These are phyloP conservation scores for Leucopsar rothschildi DNA, from an alignment of 2,113 vertebrate genomes.

Conservation along the genomic window DNA sequence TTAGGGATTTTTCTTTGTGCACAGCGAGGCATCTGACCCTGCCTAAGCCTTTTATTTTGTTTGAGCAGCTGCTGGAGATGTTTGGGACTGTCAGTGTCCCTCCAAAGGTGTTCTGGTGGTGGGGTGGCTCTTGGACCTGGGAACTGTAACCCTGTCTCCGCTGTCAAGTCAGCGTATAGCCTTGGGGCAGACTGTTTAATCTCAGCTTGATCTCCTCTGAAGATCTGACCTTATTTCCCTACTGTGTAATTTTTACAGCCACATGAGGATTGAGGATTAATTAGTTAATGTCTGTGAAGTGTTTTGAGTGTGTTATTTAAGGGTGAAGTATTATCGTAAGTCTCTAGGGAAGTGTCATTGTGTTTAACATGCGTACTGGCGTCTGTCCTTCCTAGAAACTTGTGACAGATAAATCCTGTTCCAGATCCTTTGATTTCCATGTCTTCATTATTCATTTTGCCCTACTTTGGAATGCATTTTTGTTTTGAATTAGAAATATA, in stretches of 20 bases:
- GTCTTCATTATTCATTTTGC: neutral
- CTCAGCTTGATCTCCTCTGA: neutral
- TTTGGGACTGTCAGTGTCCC: neutral
- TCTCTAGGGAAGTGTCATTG: neutral
- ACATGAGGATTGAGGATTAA: constrained; percentile 37
- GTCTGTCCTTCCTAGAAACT: neutral
- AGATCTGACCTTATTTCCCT: constrained; percentile 51
- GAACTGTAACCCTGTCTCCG: neutral
- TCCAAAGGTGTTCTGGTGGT: neutral
- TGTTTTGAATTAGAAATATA: neutral
- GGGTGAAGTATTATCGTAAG: neutral
- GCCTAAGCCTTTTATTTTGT: neutral
- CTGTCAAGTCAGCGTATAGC: neutral
- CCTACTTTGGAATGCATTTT: neutral
- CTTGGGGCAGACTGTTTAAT: neutral
- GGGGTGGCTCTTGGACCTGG: neutral
- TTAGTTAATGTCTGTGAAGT: constrained; percentile 56
- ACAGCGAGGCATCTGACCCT: neutral
- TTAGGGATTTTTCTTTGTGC: neutral
- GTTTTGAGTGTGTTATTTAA: constrained; percentile 44
- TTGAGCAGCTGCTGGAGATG: neutral
- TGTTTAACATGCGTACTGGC: neutral
- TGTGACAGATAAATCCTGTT: neutral
- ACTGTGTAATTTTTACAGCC: constrained; percentile 47
- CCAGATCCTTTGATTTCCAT: neutral